Base-by-base conservation (phyloP, 2,113 vertebrate species). In the Hippocampus barbouri region DNA sequence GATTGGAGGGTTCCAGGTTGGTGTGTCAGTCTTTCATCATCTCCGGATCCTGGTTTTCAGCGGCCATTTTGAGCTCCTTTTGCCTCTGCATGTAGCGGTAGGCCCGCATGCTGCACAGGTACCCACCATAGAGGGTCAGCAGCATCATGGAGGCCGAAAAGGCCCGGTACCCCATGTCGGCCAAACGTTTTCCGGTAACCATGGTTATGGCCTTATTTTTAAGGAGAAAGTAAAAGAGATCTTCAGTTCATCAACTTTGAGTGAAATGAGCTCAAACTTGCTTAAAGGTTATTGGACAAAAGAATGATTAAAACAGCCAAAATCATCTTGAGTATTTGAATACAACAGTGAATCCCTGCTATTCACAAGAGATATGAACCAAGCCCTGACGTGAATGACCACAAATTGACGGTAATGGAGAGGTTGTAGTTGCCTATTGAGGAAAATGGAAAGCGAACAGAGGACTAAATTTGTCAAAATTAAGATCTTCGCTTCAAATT, bases 71-170 rank as follows among this genome's bases (percentile, higher is more conserved):
- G 18, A 90, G 85, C 47, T 90, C 21, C 0, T 88, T 89, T 30
- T 91, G 88, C 2, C 1, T 87, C 76, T 93, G 70, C 57, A 93
- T 70, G 76, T 83, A 92, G 1, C 73, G 89, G 71, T 97, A 94
- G 1, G 77, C 93, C 0, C 94, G 91, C 56, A 88, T 2, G 0
- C 67, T 84, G 75, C 95, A 97, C 74, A 99, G 89, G 90, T 93
- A 97, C 2, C 94, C 95, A 2, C 92, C 96, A 0, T 98, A 98
- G 3, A 89, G 9, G 0, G 96, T 97, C 74, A 99, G 91, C 65
- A 97, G 83, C 89, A 96, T 91, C 97, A 99, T 98, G 23, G 96
- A 95, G 1, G 90, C 77, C 0, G 96, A 95, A 79, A 99, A 95
- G 0, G 94, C 71, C 79, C 93, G 93, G 76, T 99, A 98, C 10